phyloP scores from a whole-genome alignment of 2,888 invertebrate genomes.

The Xanthia icteritia region DNA sequence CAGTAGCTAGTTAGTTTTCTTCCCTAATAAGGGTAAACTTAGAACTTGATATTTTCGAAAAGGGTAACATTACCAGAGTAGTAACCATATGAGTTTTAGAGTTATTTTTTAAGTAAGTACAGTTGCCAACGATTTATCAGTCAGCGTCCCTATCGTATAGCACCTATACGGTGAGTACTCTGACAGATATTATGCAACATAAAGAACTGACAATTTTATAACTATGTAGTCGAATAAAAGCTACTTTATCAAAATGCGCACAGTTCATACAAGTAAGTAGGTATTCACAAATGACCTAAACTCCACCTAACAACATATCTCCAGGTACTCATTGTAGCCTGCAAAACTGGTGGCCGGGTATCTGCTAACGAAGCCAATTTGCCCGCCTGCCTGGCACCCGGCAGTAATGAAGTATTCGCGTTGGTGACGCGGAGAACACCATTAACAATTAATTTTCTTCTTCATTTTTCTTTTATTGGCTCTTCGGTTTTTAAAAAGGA shows the following conservation, averaged over 20 bases:
- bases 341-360: constrained; percentile 62
- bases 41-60: background rate
- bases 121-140: no score
- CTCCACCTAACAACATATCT: constrained; percentile 35
- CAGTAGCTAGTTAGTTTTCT: constrained; percentile 21
- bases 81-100: background rate
- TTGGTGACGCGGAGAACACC: constrained; percentile 59
- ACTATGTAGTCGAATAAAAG: background rate
- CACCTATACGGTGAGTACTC: no score
- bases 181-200: no score
- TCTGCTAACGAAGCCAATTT: constrained; percentile 82
- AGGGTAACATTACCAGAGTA: background rate
- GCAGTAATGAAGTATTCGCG: constrained; percentile 73
- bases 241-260: background rate
- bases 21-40: background rate
- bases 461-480: constrained; percentile 72
- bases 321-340: constrained; percentile 51
- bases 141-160: no score
- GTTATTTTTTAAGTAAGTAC: background rate
- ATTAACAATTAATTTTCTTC: constrained; percentile 71
- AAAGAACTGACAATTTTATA: background rate
- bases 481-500: constrained; percentile 57
- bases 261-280: constrained; percentile 14
- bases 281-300: constrained; percentile 25
- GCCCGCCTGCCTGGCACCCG: constrained; percentile 56